These are phyloP conservation scores for Danaus melanippus DNA, from an alignment of 1,140 invertebrate genomes.

Conservation along the genomic window DNA sequence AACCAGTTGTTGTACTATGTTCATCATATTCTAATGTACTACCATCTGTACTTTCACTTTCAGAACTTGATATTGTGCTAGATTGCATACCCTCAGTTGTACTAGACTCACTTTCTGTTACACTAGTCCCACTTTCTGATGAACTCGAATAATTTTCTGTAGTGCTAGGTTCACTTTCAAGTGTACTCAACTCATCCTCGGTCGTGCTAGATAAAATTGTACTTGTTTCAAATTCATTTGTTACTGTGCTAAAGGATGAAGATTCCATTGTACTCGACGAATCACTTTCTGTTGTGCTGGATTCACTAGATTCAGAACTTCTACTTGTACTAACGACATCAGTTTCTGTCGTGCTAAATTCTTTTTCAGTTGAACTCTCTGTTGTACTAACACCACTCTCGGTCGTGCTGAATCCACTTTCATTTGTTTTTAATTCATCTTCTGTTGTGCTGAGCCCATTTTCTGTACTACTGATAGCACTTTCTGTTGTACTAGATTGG, in stretches of 20 bases:
- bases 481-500: constrained; percentile 12
- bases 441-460: constrained; percentile 4
- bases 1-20: too few species aligned
- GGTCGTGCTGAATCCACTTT: background rate
- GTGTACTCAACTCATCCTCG: constrained; percentile 9
- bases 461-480: constrained; percentile 10
- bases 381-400: background rate
- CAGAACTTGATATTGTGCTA: too few species aligned
- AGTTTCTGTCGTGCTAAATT: constrained; percentile 17
- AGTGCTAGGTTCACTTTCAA: constrained; percentile 5
- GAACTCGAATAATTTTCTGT: constrained; percentile 4
- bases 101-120: constrained; percentile 4
- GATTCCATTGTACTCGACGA: constrained; percentile 6
- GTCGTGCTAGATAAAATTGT: constrained; percentile 14
- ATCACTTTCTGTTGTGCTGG: constrained; percentile 9
- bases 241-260: constrained; percentile 5
- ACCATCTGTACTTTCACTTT: too few species aligned
- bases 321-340: constrained; percentile 4
- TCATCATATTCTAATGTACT: too few species aligned
- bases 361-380: constrained; percentile 9
- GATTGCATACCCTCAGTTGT: constrained; percentile 3
- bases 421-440: constrained; percentile 5
- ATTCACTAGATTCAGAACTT: constrained; percentile 13
- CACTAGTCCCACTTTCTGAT: constrained; percentile 11
- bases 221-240: background rate